Percentiles rank a stretch among this genome's conserved stretches.
Conservation (phyloP, 2,888 invertebrate genomes). For the Julus scanicus region DNA sequence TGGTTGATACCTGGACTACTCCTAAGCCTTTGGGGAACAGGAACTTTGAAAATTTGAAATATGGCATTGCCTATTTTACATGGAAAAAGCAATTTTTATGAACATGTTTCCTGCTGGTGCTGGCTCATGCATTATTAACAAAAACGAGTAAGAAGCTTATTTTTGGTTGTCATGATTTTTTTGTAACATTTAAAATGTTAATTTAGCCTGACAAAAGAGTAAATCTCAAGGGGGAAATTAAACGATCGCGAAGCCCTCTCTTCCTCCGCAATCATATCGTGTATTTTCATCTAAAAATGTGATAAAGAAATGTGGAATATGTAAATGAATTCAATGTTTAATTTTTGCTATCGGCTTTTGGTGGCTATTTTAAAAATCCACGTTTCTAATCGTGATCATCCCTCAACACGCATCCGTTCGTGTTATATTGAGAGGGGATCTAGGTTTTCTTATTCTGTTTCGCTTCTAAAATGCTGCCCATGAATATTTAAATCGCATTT, state of each 20-base stretch:
- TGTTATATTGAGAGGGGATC: background rate
- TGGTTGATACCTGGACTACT: no score
- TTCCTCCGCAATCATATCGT: background rate
- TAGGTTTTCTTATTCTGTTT: background rate
- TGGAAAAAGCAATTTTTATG: no score
- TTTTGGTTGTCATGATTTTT: background rate
- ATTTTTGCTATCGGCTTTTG: background rate
- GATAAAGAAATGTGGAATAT: background rate
- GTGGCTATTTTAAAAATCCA: background rate
- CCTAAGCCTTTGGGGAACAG: no score
- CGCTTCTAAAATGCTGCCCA: constrained; percentile 1
- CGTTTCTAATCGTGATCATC: background rate
- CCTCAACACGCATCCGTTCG: background rate
- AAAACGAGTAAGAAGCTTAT: background rate
- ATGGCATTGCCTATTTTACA: no score
- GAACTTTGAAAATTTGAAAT: no score
- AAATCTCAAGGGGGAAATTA: background rate
- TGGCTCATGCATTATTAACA: background rate
- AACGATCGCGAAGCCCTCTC: background rate
- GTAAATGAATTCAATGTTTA: background rate
- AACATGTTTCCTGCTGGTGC: no score
- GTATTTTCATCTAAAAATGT: background rate
- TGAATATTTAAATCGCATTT: constrained; percentile 38
- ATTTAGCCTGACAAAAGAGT: background rate
- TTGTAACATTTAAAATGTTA: background rate